A percentile compares a stretch with the other conserved stretches of the same genome.
Evolutionary conservation across 2,888 invertebrate species (phyloP).

Genomic region (Drosophila acutilabella): DNA sequence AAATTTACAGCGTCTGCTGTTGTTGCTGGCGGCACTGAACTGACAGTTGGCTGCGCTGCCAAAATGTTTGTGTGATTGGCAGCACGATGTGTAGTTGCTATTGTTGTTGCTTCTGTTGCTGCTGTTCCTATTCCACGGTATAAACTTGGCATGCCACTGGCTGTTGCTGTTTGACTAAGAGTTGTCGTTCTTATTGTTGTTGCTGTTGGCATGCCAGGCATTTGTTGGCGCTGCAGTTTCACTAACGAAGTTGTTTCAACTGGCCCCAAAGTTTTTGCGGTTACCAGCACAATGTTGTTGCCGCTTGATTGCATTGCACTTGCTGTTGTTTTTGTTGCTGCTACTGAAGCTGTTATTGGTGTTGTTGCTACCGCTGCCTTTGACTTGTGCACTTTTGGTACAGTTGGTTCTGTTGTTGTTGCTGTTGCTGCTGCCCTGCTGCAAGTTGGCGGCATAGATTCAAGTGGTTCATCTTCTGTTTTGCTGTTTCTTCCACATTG

Average conservation of each 20-base stretch:
- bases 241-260: conserved; percentile 78
- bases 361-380: conserved; percentile 38
- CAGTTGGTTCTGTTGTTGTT: conserved; percentile 33
- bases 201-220: conserved; percentile 65
- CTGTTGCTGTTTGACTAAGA: conserved; percentile 28
- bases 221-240: conserved; percentile 62
- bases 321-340: conserved; percentile 29
- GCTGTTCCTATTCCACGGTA: conserved; percentile 40
- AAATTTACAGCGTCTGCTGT: conserved; percentile 24
- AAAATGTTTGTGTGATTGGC: conserved; percentile 57
- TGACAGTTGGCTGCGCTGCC: conserved; percentile 46
- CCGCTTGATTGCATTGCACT: conserved; percentile 60
- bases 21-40: conserved; percentile 30
- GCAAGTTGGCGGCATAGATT: conserved; percentile 57
- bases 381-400: conserved; percentile 63
- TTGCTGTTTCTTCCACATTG: conserved; percentile 40
- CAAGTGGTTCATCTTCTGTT: conserved; percentile 8
- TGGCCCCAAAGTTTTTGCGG: conserved; percentile 76
- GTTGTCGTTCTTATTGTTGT: conserved; percentile 23
- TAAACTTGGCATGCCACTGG: conserved; percentile 59
- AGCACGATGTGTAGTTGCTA: conserved; percentile 42
- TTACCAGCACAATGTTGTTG: conserved; percentile 61
- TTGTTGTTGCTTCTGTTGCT: conserved; percentile 48
- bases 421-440: conserved; percentile 30
- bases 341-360: conserved; percentile 18